Conservation (phyloP, 2,888 invertebrate species). For the Ctena decussata region DNA sequence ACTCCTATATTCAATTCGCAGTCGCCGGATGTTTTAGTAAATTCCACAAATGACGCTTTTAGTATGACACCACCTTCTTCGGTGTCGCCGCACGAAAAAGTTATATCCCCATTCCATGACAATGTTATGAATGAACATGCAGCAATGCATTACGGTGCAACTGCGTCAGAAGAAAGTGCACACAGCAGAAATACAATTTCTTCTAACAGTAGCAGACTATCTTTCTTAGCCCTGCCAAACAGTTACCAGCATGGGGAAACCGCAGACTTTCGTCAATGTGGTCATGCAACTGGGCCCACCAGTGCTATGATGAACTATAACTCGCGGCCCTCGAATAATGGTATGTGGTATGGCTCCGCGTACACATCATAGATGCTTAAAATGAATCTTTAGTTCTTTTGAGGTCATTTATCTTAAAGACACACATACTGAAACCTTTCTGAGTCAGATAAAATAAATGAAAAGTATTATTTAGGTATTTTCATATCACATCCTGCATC, state of each 20-base stretch:
- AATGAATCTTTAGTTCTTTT: too few relatives aligned
- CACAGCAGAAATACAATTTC: not conserved
- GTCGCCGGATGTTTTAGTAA: slow-evolving; percentile 65
- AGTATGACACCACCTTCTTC: slow-evolving; percentile 98
- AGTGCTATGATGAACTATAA: slow-evolving; percentile 5
- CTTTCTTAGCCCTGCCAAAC: not conserved
- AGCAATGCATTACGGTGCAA: not conserved
- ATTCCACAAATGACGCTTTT: slow-evolving; percentile 88
- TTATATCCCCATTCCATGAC: slow-evolving; percentile 65
- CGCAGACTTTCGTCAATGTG: not conserved
- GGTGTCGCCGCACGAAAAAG: slow-evolving; percentile 96
- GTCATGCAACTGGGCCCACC: slow-evolving; percentile 1
- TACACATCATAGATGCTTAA: slow-evolving; percentile 31
- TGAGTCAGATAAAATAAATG: too few relatives aligned
- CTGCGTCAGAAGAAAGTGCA: not conserved
- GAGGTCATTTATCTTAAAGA: too few relatives aligned
- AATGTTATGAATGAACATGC: not conserved
- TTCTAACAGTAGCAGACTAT: not conserved
- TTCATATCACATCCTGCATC: too few relatives aligned
- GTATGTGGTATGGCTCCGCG: slow-evolving; percentile 40
- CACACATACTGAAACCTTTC: too few relatives aligned
- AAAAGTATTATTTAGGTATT: too few relatives aligned
- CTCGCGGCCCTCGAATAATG: slow-evolving; percentile 16
- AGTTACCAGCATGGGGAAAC: not conserved
- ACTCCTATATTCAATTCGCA: slow-evolving; percentile 31